Evolutionary conservation across 2,888 invertebrate species (phyloP).

Genomic region (Clanis bilineata): DNA sequence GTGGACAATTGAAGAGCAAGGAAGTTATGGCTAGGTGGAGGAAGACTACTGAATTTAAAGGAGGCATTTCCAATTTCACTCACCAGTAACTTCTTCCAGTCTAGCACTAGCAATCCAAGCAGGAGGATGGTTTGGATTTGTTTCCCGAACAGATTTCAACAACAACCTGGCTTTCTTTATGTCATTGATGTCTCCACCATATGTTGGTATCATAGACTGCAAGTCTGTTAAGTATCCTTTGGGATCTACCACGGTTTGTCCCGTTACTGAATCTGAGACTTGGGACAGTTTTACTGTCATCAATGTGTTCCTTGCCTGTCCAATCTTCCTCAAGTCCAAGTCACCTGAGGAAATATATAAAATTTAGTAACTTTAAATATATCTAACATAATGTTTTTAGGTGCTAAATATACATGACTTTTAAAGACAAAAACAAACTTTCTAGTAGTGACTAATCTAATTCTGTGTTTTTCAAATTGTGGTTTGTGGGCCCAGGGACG

Average conservation of each 20-base stretch:
- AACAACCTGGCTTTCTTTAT: slow-evolving; percentile 98
- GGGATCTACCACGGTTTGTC: slow-evolving; percentile 99
- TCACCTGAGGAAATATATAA: slow-evolving; percentile 80
- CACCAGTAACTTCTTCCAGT: slow-evolving; percentile 97
- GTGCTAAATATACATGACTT: no score
- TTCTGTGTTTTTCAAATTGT: no score
- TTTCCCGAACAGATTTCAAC: slow-evolving; percentile 97
- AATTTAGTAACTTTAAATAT: no score
- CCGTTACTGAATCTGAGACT: slow-evolving; percentile 98
- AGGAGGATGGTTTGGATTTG: slow-evolving; percentile 99
- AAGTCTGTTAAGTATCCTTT: slow-evolving; percentile 99
- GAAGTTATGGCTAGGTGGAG: no score
- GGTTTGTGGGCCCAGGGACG: no score
- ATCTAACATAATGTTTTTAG: no score
- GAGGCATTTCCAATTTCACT: no score
- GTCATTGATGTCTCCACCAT: slow-evolving; percentile 98
- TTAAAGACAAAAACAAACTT: no score
- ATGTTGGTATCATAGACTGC: slow-evolving; percentile 99
- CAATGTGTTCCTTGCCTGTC: slow-evolving; percentile 98
- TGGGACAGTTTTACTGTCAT: slow-evolving; percentile 99
- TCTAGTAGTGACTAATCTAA: no score
- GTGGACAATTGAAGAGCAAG: no score
- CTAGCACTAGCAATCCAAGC: slow-evolving; percentile 99
- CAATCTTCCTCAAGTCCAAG: slow-evolving; percentile 98
- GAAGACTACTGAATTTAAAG: no score